Evolutionary conservation across 2,888 invertebrate genomes (phyloP).

Genomic region (Boloria selene): DNA sequence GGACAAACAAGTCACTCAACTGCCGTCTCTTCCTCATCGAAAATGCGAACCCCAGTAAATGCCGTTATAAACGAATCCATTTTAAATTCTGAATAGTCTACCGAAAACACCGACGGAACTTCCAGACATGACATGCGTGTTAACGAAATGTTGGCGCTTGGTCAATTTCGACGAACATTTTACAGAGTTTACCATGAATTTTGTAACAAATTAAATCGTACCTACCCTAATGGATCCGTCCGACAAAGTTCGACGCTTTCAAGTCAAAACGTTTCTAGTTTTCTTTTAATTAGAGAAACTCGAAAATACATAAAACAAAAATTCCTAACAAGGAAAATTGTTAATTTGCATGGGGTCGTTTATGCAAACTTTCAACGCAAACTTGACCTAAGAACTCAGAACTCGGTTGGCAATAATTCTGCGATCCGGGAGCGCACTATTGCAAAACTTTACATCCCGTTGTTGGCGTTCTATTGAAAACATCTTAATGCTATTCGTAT

Average conservation of each 20-base stretch:
- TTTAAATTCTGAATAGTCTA: slow-evolving; percentile 77
- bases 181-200: slow-evolving; percentile 56
- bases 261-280: slow-evolving; percentile 46
- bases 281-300: slow-evolving; percentile 53
- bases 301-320: slow-evolving; percentile 52
- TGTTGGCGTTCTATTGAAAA: slow-evolving; percentile 76
- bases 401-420: slow-evolving; percentile 75
- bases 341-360: slow-evolving; percentile 69
- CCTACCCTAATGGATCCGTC: slow-evolving; percentile 46
- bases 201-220: slow-evolving; percentile 58
- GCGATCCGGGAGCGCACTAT: slow-evolving; percentile 68
- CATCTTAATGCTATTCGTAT: slow-evolving; percentile 70
- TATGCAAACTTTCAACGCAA: slow-evolving; percentile 70
- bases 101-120: slow-evolving; percentile 73
- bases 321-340: slow-evolving; percentile 55
- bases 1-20: slow-evolving; percentile 82
- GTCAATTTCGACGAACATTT: slow-evolving; percentile 67
- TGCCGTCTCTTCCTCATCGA: slow-evolving; percentile 75
- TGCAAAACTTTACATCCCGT: slow-evolving; percentile 73
- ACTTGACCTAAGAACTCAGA: slow-evolving; percentile 77
- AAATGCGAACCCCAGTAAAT: slow-evolving; percentile 76
- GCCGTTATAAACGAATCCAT: slow-evolving; percentile 78
- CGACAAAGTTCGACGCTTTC: slow-evolving; percentile 38
- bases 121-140: slow-evolving; percentile 78
- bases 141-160: slow-evolving; percentile 72